Evolutionary conservation across 2,113 vertebrate species (phyloP), one percentile per base, ranked within the genome.

Genomic region (Nerophis lumbriciformis): DNA sequence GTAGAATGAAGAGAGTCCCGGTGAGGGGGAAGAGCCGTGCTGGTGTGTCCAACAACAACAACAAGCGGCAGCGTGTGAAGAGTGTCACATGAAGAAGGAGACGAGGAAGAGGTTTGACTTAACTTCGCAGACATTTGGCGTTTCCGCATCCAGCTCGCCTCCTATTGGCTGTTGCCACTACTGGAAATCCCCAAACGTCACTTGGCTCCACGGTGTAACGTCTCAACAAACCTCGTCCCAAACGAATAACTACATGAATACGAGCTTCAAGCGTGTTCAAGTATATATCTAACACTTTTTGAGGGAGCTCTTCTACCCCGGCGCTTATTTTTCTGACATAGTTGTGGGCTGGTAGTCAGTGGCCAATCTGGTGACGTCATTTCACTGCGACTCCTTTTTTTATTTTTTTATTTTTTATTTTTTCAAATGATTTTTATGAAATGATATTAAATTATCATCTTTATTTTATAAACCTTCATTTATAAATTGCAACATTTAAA

Each of bases 151-250:
- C 15, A 38, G 53, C 37, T 42, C 8, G 8, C 37, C 55, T 11
- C 55, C 16, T 39, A 57, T 57, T 57, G 55, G 55, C 8, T 21
- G 38, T 16, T 44, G 5, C n/a, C n/a, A 3, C 16, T 16, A 4
- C 38, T 57, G 55, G 55, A 57, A 57, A 57, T 57, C 55, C 55
- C 55, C 55, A 57, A 57, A 57, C 55, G 55, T 57, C 55, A 57
- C 55, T 57, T 57, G 39, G 55, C 16, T 44, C 37, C 28, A 12
- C 13, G 38, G 55, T 44, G n/a, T 11, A 44, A 44, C 39, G 21
- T 19, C 21, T 44, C 38, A 8, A n/a, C 35, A 14, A 11, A 35
- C 5, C 35, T 13, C 37, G 15, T 35, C 53, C 53, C 39, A 56
- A 42, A 28, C 28, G 2, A 28, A 28, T 4, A 28, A 28, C 28